phyloP scores from a whole-genome alignment of 2,113 vertebrate genomes.

The Toxotes chatareus region DNA sequence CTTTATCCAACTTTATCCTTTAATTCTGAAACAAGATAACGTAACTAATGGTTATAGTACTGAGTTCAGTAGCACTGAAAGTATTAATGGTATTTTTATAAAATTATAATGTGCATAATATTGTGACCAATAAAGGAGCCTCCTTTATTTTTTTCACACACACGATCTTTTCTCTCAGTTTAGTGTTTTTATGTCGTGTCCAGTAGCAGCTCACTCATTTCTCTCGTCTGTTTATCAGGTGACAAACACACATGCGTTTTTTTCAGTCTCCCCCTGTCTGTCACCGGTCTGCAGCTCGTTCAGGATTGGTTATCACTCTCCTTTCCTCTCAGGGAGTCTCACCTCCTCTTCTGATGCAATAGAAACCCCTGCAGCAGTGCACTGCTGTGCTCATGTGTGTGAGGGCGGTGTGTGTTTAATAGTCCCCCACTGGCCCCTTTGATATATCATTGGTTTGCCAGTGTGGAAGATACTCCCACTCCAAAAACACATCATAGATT shows the following conservation, averaged over 20 bases:
- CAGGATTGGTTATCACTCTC: constrained; percentile 65
- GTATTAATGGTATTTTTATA: background rate
- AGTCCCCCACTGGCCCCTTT: constrained; percentile 55
- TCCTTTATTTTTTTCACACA: background rate
- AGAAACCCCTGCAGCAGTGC: constrained; percentile 71
- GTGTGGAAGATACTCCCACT: constrained; percentile 14
- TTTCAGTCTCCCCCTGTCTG: constrained; percentile 15
- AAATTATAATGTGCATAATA: background rate
- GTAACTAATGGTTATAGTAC: no score
- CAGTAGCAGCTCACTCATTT: constrained; percentile 1
- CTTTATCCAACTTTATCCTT: no score
- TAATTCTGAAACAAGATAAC: no score
- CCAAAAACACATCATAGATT: constrained; percentile 44
- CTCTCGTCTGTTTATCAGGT: constrained; percentile 10
- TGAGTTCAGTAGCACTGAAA: background rate
- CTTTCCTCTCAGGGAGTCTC: constrained; percentile 60
- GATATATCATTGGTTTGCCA: constrained; percentile 57
- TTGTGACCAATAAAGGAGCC: no score
- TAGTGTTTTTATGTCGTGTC: background rate
- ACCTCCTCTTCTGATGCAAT: constrained; percentile 70
- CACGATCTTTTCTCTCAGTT: background rate
- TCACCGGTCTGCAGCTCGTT: constrained; percentile 46
- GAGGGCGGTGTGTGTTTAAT: constrained; percentile 55
- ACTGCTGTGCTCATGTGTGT: constrained; percentile 24
- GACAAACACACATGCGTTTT: constrained; percentile 23